Conservation (phyloP, 2,113 vertebrate species). For the Zeus faber region DNA sequence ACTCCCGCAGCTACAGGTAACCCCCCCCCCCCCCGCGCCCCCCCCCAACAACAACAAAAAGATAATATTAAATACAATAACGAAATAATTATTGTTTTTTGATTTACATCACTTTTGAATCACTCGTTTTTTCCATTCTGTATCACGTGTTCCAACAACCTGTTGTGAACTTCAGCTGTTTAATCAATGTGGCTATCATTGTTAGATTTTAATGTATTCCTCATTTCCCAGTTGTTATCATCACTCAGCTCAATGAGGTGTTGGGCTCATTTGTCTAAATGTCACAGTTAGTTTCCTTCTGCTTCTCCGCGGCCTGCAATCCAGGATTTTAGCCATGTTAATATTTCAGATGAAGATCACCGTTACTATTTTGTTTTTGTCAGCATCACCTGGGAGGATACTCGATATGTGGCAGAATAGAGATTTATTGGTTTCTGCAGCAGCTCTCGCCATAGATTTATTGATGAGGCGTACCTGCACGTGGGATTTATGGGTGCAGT, state of each 20-base stretch:
- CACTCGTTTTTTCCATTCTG: conserved; percentile 62
- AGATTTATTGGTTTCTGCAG: conserved; percentile 43
- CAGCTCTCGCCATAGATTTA: conserved; percentile 50
- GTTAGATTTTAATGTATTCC: conserved; percentile 45
- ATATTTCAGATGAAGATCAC: conserved; percentile 3
- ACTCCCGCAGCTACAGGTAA: conserved; percentile 98
- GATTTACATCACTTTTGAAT: conserved; percentile 23
- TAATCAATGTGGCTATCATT: conserved; percentile 42
- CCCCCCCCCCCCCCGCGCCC: conserved; percentile 40
- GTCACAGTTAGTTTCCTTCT: conserved; percentile 22
- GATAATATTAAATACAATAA: neutral
- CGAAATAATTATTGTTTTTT: neutral
- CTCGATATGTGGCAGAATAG: conserved; percentile 29
- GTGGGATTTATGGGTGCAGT: conserved; percentile 32
- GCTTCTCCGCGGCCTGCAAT: too few relatives aligned
- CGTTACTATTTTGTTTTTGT: conserved; percentile 22
- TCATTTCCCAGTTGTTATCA: conserved; percentile 50
- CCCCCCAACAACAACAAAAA: conserved; percentile 10
- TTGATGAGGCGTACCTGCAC: conserved; percentile 38
- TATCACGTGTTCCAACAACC: conserved; percentile 47
- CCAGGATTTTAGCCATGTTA: conserved; percentile 3
- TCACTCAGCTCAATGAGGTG: conserved; percentile 43
- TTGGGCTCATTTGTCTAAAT: conserved; percentile 45
- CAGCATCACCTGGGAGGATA: conserved; percentile 18
- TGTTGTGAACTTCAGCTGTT: conserved; percentile 41